These are phyloP conservation scores for Psittacula derbiana DNA, from an alignment of 2,797 vertebrate species.

Conservation along the genomic window DNA sequence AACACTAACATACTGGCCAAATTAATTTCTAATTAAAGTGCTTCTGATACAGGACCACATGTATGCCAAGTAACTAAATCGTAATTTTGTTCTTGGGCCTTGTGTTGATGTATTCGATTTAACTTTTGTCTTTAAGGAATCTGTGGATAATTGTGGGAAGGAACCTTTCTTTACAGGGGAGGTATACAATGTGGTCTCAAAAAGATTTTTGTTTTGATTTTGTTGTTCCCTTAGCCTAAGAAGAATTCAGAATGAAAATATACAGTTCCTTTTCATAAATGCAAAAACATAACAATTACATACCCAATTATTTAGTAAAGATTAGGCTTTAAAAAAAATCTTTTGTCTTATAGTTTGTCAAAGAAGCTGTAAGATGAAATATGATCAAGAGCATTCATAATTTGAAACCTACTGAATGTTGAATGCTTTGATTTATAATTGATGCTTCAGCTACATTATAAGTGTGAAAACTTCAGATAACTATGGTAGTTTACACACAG, in stretches of 20 bases:
- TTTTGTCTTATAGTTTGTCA: constrained; percentile 69
- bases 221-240: background rate
- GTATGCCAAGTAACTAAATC: background rate
- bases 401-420: constrained; percentile 61
- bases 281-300: constrained; percentile 68
- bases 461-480: constrained; percentile 62
- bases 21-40: constrained; percentile 21
- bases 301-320: constrained; percentile 72
- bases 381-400: constrained; percentile 70
- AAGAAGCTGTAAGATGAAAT: constrained; percentile 62
- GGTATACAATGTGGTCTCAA: background rate
- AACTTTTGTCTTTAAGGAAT: background rate
- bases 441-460: constrained; percentile 65
- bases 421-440: constrained; percentile 73
- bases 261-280: constrained; percentile 29
- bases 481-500: constrained; percentile 63
- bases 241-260: constrained; percentile 19
- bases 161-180: background rate
- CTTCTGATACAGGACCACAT: background rate
- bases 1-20: background rate
- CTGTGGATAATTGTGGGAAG: background rate
- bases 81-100: background rate
- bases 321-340: constrained; percentile 61
- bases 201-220: background rate
- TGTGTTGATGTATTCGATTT: background rate